These are phyloP conservation scores for Papilio elwesi DNA, from an alignment of 2,888 invertebrate genomes.

Conservation along the genomic window DNA sequence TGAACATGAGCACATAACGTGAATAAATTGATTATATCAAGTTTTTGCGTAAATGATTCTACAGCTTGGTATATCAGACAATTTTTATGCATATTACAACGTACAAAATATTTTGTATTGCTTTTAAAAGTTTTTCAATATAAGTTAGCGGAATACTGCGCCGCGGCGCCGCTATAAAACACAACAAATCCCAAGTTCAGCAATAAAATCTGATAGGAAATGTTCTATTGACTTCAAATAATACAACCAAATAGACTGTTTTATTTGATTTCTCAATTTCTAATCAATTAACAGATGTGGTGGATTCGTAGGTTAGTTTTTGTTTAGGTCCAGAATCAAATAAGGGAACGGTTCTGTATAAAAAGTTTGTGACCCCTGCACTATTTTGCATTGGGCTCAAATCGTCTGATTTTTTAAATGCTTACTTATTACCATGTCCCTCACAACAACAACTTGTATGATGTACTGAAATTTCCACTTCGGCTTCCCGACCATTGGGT, in stretches of 20 bases:
- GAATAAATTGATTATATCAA: no score
- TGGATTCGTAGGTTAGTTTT: no score
- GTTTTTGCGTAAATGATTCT: neutral
- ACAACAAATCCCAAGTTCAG: constrained; percentile 37
- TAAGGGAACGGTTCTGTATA: no score
- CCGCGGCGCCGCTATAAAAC: constrained; percentile 25
- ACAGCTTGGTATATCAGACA: neutral
- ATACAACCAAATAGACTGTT: neutral
- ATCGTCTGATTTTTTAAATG: no score
- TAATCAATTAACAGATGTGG: neutral
- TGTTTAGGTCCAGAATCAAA: no score
- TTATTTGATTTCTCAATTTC: neutral
- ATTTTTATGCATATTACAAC: constrained; percentile 16
- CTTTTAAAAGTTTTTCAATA: constrained; percentile 50
- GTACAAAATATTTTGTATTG: constrained; percentile 45
- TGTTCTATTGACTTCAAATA: neutral
- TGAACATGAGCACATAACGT: no score
- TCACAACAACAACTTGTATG: no score
- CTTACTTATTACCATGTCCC: no score
- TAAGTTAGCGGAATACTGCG: constrained; percentile 46
- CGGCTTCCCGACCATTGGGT: no score
- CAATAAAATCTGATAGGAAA: constrained; percentile 35
- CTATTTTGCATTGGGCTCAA: no score
- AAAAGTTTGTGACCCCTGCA: no score
- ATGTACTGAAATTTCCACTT: no score